phyloP scores from a whole-genome alignment of 2,888 invertebrate species.

The Amitus sp. region DNA sequence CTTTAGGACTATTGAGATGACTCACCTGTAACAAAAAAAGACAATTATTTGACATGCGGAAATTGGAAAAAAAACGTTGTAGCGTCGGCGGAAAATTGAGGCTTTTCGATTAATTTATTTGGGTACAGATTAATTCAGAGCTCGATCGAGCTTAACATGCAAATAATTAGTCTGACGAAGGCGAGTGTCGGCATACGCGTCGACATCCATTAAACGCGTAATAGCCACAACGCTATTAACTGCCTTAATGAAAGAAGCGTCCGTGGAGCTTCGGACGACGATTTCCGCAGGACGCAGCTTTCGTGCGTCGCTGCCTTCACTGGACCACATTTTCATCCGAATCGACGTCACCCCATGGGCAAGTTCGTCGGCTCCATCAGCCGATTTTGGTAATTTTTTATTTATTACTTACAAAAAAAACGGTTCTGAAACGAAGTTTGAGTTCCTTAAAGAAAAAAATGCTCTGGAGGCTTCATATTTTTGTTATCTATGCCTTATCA shows the following conservation, averaged over 20 bases:
- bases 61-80: neutral
- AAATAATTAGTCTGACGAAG: slow-evolving; percentile 38
- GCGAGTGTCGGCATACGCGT: slow-evolving; percentile 29
- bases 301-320: slow-evolving; percentile 18
- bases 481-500: too few species aligned
- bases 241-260: slow-evolving; percentile 41
- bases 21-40: slow-evolving; percentile 5
- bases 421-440: too few species aligned
- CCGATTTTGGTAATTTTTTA: too few species aligned
- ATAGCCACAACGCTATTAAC: slow-evolving; percentile 56
- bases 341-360: slow-evolving; percentile 49
- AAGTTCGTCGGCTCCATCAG: too few species aligned
- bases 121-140: slow-evolving; percentile 27
- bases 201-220: slow-evolving; percentile 55
- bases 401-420: too few species aligned
- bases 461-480: too few species aligned
- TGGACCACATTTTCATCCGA: slow-evolving; percentile 44
- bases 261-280: slow-evolving; percentile 29
- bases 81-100: neutral
- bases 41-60: neutral
- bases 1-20: neutral
- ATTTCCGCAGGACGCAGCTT: slow-evolving; percentile 34
- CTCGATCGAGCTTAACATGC: slow-evolving; percentile 38
- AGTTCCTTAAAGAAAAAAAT: too few species aligned
- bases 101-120: slow-evolving; percentile 18